phyloP scores from a whole-genome alignment of 64 coral and sea anemone genomes.

The Pocillopora verrucosa region DNA sequence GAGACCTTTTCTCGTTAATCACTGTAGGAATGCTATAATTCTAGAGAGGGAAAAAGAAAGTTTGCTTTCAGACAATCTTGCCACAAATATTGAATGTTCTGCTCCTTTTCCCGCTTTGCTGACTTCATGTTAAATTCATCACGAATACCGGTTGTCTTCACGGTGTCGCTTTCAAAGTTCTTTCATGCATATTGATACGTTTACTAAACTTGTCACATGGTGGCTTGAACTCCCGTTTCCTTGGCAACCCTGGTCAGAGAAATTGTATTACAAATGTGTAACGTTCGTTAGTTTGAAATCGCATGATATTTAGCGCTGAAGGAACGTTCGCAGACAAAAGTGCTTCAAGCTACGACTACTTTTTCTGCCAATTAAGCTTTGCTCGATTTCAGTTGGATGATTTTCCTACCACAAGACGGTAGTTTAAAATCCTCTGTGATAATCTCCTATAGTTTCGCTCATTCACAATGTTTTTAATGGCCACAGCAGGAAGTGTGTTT shows the following conservation, averaged over 20 bases:
- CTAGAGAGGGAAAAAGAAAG: background rate
- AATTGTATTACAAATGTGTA: background rate
- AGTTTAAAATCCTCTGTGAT: too few relatives aligned
- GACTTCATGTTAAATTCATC: conserved; percentile 41
- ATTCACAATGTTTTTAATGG: too few relatives aligned
- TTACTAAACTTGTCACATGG: background rate
- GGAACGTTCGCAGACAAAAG: background rate
- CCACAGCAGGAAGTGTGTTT: too few relatives aligned
- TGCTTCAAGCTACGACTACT: background rate
- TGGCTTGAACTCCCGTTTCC: background rate
- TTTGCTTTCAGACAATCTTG: background rate
- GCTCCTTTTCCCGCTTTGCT: background rate
- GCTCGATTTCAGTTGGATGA: too few relatives aligned
- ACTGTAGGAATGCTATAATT: background rate
- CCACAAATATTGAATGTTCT: conserved; percentile 13
- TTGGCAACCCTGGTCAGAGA: background rate
- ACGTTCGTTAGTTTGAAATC: background rate
- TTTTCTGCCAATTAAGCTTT: too few relatives aligned
- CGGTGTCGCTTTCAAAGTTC: conserved; percentile 23
- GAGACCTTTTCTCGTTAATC: background rate
- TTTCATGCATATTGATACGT: conserved; percentile 41
- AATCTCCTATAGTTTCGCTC: too few relatives aligned
- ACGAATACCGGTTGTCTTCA: conserved; percentile 30
- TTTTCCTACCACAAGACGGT: too few relatives aligned
- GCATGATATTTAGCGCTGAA: background rate